Conservation (phyloP, 2,797 vertebrate genomes). For the Remorina albescens region DNA sequence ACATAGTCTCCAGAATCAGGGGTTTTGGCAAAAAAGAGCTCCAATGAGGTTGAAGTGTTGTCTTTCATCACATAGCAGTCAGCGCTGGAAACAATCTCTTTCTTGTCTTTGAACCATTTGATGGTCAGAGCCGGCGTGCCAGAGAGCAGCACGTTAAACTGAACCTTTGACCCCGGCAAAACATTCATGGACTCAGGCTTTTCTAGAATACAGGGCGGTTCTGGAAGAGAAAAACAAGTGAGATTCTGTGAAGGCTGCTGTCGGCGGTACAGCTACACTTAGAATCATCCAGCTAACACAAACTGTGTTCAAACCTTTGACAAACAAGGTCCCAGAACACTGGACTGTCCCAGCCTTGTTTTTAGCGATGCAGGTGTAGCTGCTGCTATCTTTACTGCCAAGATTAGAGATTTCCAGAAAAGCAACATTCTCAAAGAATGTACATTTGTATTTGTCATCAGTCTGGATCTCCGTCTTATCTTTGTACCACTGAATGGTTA, state of each 20-base stretch:
- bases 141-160: constrained; percentile 90
- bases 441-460: constrained; percentile 93
- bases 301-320: constrained; percentile 91
- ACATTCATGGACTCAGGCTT: constrained; percentile 93
- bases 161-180: constrained; percentile 92
- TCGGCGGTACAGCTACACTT: background rate
- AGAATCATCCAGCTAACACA: background rate
- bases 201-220: constrained; percentile 94
- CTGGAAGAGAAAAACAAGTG: constrained; percentile 79
- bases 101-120: constrained; percentile 97
- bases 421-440: constrained; percentile 96
- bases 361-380: constrained; percentile 93
- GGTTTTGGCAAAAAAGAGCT: constrained; percentile 92
- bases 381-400: constrained; percentile 90
- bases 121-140: constrained; percentile 92
- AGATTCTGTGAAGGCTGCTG: background rate
- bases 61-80: constrained; percentile 92
- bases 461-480: constrained; percentile 91
- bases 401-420: constrained; percentile 94
- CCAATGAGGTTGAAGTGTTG: constrained; percentile 90
- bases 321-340: constrained; percentile 91
- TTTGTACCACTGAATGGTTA: constrained; percentile 95
- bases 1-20: constrained; percentile 93
- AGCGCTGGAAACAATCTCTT: constrained; percentile 89
- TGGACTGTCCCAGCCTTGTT: constrained; percentile 95